Base-by-base conservation (phyloP, 2,888 invertebrate genomes). In the Congeria kusceri region DNA sequence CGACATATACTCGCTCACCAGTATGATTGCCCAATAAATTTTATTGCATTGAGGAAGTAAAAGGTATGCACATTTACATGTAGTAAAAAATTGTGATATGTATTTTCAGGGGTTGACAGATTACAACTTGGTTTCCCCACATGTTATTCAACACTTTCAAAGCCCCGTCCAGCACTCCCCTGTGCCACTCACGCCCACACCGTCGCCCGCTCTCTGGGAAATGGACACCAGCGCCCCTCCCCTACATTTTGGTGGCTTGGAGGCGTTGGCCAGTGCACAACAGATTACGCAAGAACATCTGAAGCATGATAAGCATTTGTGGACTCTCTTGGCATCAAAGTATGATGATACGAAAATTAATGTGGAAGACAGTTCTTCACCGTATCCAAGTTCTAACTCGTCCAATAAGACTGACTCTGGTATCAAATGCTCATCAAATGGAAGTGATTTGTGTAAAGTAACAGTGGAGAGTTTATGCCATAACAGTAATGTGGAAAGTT, bases 271-370 rank as follows among this genome's bases (percentile, higher is more conserved):
- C 20, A 70, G 64, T 49, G 78, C 82, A 20, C 81, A 81, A 63
- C 77, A 77, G 57, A 81, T 81, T 25, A 77, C 81, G n/a, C 77
- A 81, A 28, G 81, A 81, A 49, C 81, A 81, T 75, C 61, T 81
- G 49, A 78, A 74, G 56, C 59, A 76, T 53, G 84, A 86, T 62
- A 84, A 84, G 64, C 84, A 86, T 66, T 56, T 86, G 49, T 78
- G 84, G 69, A 84, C 77, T 44, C 77, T 86, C 3, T 71, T 86
- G 3, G 61, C 76, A 25, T 61, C 80, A 9, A 64, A 72, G 23
- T 77, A 72, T 39, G 68, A 68, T 27, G 62, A 49, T 4, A 47
- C 74, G 27, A 65, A 56, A 25, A 39, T 56, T 28, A 59, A 29
- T 44, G 70, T 67, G 15, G 81, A 81, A 15, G 77, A 77, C 57